Percentiles rank a stretch among this genome's conserved stretches.
Conservation (phyloP, 2,888 invertebrate genomes). For the Ornithoptera priamus region DNA sequence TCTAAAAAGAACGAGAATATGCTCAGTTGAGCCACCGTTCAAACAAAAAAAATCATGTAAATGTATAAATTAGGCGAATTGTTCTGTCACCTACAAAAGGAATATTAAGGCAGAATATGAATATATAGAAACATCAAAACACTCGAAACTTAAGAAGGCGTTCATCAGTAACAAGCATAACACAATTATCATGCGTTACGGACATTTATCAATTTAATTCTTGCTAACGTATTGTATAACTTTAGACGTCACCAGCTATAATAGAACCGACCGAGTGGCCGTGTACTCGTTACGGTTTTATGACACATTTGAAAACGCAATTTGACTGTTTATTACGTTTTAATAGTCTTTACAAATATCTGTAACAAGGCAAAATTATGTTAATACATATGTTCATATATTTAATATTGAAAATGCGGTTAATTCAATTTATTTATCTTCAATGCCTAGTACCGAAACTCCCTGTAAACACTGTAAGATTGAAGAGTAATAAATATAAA, state of each 20-base stretch:
- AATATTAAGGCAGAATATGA: neutral
- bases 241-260: conserved; percentile 4
- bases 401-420: neutral
- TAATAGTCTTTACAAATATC: neutral
- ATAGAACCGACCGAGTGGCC: conserved; percentile 8
- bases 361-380: neutral
- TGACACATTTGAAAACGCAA: conserved; percentile 13
- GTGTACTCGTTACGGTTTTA: conserved; percentile 1
- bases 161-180: conserved; percentile 6
- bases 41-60: too few species aligned
- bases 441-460: neutral
- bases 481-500: too few species aligned
- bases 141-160: neutral
- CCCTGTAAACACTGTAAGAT: neutral
- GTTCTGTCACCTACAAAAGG: too few species aligned
- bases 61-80: too few species aligned
- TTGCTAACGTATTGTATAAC: conserved; percentile 14
- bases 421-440: neutral
- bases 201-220: neutral
- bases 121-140: neutral
- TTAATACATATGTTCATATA: neutral
- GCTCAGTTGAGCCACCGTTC: too few species aligned
- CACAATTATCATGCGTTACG: neutral
- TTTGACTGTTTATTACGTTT: conserved; percentile 12
- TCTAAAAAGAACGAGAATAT: too few species aligned